Conservation (phyloP, 2,113 vertebrate species). For the Corvus moneduloides region DNA sequence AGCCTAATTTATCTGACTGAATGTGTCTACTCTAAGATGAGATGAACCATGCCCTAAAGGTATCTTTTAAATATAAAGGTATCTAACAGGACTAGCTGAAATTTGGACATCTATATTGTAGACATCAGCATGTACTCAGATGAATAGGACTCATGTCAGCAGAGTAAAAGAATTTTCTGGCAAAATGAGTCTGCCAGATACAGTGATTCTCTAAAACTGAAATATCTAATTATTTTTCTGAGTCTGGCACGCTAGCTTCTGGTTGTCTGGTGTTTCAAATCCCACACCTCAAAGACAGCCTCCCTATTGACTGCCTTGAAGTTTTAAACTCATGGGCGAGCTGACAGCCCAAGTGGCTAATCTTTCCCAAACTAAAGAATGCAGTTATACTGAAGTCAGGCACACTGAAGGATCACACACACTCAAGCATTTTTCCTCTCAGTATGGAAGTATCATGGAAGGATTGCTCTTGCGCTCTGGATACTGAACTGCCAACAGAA, state of each 20-base stretch:
- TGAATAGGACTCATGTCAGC: background rate
- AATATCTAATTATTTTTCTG: background rate
- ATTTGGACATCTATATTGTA: slow-evolving; percentile 11
- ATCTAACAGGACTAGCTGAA: background rate
- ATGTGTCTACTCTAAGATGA: background rate
- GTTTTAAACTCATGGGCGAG: background rate
- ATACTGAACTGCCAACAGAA: background rate
- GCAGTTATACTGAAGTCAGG: background rate
- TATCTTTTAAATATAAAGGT: slow-evolving; percentile 4
- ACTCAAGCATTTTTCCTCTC: background rate
- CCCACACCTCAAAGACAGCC: background rate
- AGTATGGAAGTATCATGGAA: background rate
- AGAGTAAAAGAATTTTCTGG: background rate
- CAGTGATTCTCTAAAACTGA: background rate
- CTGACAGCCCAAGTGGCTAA: background rate
- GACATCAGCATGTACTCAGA: background rate
- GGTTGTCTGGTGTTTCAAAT: background rate
- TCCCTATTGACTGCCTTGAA: background rate
- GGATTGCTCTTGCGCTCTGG: background rate
- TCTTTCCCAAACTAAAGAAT: background rate
- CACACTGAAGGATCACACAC: background rate
- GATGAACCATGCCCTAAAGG: slow-evolving; percentile 18
- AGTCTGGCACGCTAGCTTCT: background rate
- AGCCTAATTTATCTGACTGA: slow-evolving; percentile 14
- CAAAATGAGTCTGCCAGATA: background rate